Percentiles rank a stretch among this genome's conserved stretches.
Evolutionary conservation across 2,113 vertebrate species (phyloP).

Genomic region (Coryphaenoides rupestris): DNA sequence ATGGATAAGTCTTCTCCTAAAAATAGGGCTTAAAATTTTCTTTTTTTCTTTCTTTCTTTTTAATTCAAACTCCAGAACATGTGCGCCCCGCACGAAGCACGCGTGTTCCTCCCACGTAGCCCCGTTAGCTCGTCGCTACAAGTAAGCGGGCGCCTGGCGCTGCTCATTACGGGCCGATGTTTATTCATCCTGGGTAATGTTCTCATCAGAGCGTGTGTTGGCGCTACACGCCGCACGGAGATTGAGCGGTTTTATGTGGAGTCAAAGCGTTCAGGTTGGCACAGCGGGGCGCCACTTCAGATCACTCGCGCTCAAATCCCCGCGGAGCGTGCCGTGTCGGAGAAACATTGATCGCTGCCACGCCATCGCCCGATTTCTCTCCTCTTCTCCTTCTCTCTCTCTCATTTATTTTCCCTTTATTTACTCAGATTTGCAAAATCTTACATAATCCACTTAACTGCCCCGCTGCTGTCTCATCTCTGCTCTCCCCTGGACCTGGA

Average conservation of each 20-base stretch:
- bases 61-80: no score
- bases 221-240: slow-evolving; percentile 55
- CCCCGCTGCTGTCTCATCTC: slow-evolving; percentile 43
- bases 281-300: slow-evolving; percentile 61
- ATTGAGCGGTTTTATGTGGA: slow-evolving; percentile 68
- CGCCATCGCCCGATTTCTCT: slow-evolving; percentile 2
- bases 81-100: no score
- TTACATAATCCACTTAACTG: slow-evolving; percentile 61
- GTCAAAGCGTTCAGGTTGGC: slow-evolving; percentile 67
- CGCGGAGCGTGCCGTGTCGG: slow-evolving; percentile 37
- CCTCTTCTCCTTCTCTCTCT: slow-evolving; percentile 17
- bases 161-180: slow-evolving; percentile 53
- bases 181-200: slow-evolving; percentile 62
- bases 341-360: slow-evolving; percentile 53
- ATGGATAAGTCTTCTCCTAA: no score
- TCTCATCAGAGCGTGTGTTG: slow-evolving; percentile 65
- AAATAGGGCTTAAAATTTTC: no score
- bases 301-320: slow-evolving; percentile 62
- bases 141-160: slow-evolving; percentile 26
- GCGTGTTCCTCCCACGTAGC: no score
- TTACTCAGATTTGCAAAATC: no score
- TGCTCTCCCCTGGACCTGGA: slow-evolving; percentile 43
- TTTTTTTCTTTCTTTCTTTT: no score
- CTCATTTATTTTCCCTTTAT: slow-evolving; percentile 1
- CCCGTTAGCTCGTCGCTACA: not conserved